Conservation (phyloP, 2,797 vertebrate genomes). For the Diplodus sargus region DNA sequence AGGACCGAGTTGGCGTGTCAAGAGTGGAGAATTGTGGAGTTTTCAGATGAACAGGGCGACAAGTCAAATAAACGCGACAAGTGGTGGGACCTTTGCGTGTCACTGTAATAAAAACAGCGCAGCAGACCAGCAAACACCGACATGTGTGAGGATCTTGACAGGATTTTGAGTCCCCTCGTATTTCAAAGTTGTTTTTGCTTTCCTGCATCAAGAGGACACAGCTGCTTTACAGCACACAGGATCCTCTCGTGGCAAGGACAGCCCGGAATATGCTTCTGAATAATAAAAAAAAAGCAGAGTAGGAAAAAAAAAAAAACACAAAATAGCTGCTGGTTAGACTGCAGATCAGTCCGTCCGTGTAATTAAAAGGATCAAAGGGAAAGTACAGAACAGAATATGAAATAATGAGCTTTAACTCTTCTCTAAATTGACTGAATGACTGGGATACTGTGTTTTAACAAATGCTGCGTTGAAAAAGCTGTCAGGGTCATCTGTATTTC, state of each 20-base stretch:
- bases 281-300: conserved; percentile 6
- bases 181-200: background rate
- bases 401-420: conserved; percentile 12
- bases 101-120: background rate
- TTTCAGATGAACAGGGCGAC: conserved; percentile 2
- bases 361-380: conserved; percentile 22
- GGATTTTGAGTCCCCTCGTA: background rate
- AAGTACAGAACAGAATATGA: background rate
- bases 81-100: conserved; percentile 1
- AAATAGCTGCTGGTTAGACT: background rate
- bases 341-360: conserved; percentile 3
- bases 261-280: background rate
- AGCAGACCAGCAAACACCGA: background rate
- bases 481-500: background rate
- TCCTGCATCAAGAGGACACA: background rate
- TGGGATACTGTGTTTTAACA: background rate
- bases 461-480: background rate
- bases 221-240: conserved; percentile 8
- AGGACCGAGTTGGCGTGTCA: conserved; percentile 3
- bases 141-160: background rate
- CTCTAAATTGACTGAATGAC: background rate
- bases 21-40: conserved; percentile 13
- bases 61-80: conserved; percentile 21
- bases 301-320: background rate
- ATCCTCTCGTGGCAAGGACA: conserved; percentile 2